Evolutionary conservation across 2,113 vertebrate species (phyloP), one percentile per base, ranked within the genome.

Genomic region (Lophura nycthemera): DNA sequence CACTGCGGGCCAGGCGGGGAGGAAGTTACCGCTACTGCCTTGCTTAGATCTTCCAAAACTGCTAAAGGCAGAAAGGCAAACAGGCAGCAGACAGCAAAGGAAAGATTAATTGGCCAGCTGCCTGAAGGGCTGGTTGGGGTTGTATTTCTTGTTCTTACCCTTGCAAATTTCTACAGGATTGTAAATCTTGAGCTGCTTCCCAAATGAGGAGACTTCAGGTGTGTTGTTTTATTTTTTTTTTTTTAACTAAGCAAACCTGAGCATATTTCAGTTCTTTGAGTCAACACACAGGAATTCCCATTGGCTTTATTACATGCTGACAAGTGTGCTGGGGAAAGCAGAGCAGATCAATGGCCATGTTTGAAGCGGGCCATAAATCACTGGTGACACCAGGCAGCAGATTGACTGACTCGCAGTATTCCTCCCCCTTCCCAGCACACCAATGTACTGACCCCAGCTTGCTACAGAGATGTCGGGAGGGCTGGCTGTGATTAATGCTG

Each of bases 151-250:
- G 93, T 94, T 96, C 93, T 85, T 92, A 91, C 82, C 47, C 34
- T 77, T 91, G 90, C 95, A 96, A 78, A 94, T 94, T 92, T 95
- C 93, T 86, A 43, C 92, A 77, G 89, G 93, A 93, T 77, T 95
- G 92, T 97, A 96, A 96, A 97, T 95, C 94, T 96, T 93, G 90
- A 85, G 81, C 79, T 91, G 94, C 88, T 92, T 96, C 95, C 92
- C 87, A 73, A 96, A 93, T 63, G 74, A 59, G 61, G 94, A 95
- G 89, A 93, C 82, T 96, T 96, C 92, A 95, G 95, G 91, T 92
- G 95, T 96, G 93, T 90, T 96, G 54, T 91, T 93, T 91, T 63
- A 72, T 59, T 92, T 92, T 60, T 75, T 91, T 36, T 75, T 91
- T 93, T 92, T 64, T 70, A 83, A 96, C 93, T 56, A 95, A 92